Evolutionary conservation across 2,797 vertebrate genomes (phyloP).

Genomic region (Etheostoma perlongum): DNA sequence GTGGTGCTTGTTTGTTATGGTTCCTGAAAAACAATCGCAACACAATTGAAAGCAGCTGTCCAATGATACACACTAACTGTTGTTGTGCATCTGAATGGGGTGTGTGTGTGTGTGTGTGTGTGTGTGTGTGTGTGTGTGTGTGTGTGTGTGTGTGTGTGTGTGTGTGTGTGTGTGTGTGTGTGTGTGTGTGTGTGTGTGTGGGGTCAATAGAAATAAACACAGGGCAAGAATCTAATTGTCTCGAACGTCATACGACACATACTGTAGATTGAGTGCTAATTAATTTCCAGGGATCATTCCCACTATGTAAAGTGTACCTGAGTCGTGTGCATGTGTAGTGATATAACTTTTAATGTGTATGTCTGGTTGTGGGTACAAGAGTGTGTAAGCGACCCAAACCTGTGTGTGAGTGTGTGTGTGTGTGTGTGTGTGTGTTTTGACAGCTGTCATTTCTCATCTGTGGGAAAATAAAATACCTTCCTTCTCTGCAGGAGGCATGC

Average conservation of each 20-base stretch:
- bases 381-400: background rate
- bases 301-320: constrained; percentile 7
- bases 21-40: constrained; percentile 59
- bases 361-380: background rate
- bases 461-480: constrained; percentile 6
- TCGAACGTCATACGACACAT: constrained; percentile 6
- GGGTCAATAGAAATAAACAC: constrained; percentile 47
- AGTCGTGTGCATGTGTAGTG: background rate
- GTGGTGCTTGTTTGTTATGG: constrained; percentile 54
- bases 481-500: constrained; percentile 7
- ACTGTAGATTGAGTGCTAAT: constrained; percentile 26
- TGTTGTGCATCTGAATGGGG: background rate
- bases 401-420: background rate
- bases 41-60: constrained; percentile 69
- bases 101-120: background rate
- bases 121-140: background rate
- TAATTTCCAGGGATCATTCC: constrained; percentile 35
- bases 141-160: constrained; percentile 6
- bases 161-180: background rate
- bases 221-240: constrained; percentile 17
- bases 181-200: too few species aligned
- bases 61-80: constrained; percentile 1
- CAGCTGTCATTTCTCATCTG: constrained; percentile 32
- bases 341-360: background rate
- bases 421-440: constrained; percentile 13